phyloP scores from a whole-genome alignment of 2,888 invertebrate species.

The Balanococcus diminutus region DNA sequence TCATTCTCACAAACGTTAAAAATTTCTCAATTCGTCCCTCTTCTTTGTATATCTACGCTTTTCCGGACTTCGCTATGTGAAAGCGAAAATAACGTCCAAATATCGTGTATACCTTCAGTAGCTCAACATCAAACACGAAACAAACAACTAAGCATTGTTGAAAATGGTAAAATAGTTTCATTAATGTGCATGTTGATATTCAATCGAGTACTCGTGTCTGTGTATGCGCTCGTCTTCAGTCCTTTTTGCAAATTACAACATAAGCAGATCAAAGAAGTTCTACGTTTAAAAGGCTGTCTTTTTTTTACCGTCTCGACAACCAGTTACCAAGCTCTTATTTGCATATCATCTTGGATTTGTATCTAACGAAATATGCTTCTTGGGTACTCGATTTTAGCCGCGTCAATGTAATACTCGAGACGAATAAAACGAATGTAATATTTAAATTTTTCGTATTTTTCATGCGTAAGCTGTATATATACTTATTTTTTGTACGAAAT shows the following conservation, averaged over 20 bases:
- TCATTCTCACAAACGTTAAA: not conserved
- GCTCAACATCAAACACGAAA: not conserved
- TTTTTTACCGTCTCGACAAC: not conserved
- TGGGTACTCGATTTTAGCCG: not conserved
- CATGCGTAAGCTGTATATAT: not conserved
- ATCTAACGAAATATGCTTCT: not conserved
- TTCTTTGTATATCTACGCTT: not conserved
- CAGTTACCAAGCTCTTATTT: slow-evolving; percentile 6
- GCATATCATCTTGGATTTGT: slow-evolving; percentile 25
- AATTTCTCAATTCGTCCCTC: not conserved
- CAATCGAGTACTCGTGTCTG: not conserved
- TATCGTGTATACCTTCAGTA: not conserved
- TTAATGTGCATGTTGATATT: slow-evolving; percentile 24
- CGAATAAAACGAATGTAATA: slow-evolving; percentile 9
- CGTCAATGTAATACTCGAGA: not conserved
- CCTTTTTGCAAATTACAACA: not conserved
- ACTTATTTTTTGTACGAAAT: not conserved
- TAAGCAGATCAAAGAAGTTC: not conserved
- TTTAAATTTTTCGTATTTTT: slow-evolving; percentile 4
- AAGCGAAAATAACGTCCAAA: not conserved
- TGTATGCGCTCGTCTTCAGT: not conserved
- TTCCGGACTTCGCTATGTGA: not conserved
- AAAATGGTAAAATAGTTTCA: slow-evolving; percentile 27
- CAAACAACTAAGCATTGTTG: not conserved
- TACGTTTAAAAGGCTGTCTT: not conserved